Percentiles rank a stretch among this genome's conserved stretches.
phyloP scores from a whole-genome alignment of 1,140 invertebrate genomes.

The Brachionus asplanchnoidis region DNA sequence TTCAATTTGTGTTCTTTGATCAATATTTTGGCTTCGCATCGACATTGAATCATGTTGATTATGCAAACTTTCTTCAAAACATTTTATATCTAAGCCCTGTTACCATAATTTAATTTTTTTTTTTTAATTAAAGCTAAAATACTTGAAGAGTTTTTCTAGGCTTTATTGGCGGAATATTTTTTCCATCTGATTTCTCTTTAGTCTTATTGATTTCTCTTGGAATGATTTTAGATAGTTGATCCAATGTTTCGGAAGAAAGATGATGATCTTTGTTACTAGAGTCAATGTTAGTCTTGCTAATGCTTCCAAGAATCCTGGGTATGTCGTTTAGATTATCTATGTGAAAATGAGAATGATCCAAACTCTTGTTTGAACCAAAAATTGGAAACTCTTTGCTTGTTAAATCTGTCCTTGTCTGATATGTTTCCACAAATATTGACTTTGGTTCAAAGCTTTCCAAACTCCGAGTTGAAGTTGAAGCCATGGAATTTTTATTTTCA shows the following conservation, averaged over 20 bases:
- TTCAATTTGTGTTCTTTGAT: background rate
- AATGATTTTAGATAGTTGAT: background rate
- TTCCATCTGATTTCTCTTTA: background rate
- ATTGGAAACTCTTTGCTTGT: background rate
- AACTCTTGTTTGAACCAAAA: background rate
- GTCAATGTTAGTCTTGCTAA: background rate
- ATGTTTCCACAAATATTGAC: background rate
- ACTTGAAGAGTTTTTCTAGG: background rate
- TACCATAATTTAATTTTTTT: too few species aligned
- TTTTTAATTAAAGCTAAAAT: too few species aligned
- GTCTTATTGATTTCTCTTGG: background rate
- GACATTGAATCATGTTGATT: too few species aligned
- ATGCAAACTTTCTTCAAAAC: too few species aligned
- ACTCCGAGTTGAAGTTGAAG: background rate
- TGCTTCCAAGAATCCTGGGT: background rate
- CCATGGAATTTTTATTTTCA: background rate
- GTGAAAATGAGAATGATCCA: background rate
- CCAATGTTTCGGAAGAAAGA: background rate
- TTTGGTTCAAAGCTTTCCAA: background rate
- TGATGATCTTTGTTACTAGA: background rate
- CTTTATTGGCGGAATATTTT: background rate
- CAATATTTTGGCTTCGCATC: background rate
- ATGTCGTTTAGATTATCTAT: slow-evolving; percentile 2
- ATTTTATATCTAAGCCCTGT: too few species aligned
- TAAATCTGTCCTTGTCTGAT: background rate